These are phyloP conservation scores for Drosophila nr. perissopoda DNA, from an alignment of 2,888 invertebrate genomes.

Conservation along the genomic window DNA sequence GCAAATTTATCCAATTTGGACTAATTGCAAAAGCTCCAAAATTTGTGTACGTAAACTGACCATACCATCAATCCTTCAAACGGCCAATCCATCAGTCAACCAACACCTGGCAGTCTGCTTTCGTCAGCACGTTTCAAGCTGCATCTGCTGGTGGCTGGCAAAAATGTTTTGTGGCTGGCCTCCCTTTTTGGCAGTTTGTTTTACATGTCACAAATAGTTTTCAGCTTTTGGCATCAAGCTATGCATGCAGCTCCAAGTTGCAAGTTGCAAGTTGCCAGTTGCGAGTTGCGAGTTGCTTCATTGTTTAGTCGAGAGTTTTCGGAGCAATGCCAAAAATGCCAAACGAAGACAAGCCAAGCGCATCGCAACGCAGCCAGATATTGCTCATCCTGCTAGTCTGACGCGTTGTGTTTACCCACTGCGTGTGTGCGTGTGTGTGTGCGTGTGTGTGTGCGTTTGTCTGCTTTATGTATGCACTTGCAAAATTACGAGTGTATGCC, in stretches of 20 bases:
- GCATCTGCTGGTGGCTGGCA: not conserved
- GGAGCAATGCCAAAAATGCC: slow-evolving; percentile 50
- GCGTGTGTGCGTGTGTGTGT: not conserved
- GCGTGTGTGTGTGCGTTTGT: not conserved
- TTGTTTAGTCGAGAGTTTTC: slow-evolving; percentile 37
- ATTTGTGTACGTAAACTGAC: not conserved
- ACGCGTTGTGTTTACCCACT: slow-evolving; percentile 16
- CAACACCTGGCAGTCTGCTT: slow-evolving; percentile 15
- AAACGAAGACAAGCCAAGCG: slow-evolving; percentile 9
- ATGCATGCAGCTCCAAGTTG: slow-evolving; percentile 17
- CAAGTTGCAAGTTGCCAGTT: slow-evolving; percentile 1
- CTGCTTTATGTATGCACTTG: not conserved
- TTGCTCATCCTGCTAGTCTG: slow-evolving; percentile 8
- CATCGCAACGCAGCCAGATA: not conserved
- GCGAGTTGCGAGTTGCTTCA: slow-evolving; percentile 22
- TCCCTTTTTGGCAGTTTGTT: slow-evolving; percentile 28
- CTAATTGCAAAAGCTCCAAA: slow-evolving; percentile 29
- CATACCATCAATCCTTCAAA: slow-evolving; percentile 22
- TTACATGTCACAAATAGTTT: slow-evolving; percentile 66
- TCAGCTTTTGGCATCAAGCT: slow-evolving; percentile 34
- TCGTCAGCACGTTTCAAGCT: slow-evolving; percentile 3
- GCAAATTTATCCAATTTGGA: slow-evolving; percentile 18
- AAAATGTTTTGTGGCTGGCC: slow-evolving; percentile 6
- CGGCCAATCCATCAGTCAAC: slow-evolving; percentile 41
- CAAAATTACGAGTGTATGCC: not conserved